Evolutionary conservation across 2,888 invertebrate genomes (phyloP).

Genomic region (Syrphus vitripennis): DNA sequence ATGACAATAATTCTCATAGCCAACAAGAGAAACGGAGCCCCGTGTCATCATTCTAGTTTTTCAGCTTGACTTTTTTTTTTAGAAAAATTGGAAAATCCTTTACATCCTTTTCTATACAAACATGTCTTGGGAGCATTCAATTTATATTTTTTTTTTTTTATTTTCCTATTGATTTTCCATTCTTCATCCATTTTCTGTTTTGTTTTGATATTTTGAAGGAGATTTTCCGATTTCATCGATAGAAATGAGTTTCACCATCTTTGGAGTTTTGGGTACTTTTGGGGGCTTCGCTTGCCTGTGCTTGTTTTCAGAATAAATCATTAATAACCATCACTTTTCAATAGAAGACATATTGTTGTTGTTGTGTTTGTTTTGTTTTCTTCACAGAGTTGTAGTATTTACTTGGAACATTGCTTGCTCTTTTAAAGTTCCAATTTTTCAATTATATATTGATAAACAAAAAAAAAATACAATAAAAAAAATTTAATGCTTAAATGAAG

Average conservation of each 20-base stretch:
- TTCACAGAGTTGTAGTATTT: not conserved
- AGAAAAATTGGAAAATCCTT: constrained; percentile 16
- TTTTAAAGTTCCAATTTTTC: constrained; percentile 4
- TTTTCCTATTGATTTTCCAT: not conserved
- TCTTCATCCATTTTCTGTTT: not conserved
- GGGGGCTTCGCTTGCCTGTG: not conserved
- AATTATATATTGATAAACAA: constrained; percentile 42
- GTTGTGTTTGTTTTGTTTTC: constrained; percentile 17
- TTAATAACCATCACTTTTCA: constrained; percentile 70
- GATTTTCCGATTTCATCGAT: constrained; percentile 56
- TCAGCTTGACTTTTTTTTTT: not conserved
- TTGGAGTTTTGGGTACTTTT: not conserved
- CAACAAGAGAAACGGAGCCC: not conserved
- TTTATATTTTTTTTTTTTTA: constrained; percentile 16
- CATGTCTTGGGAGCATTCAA: constrained; percentile 38
- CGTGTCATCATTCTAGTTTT: constrained; percentile 51
- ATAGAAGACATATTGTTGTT: constrained; percentile 64
- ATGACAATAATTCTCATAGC: constrained; percentile 50
- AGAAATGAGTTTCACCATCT: constrained; percentile 5
- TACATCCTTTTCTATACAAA: not conserved
- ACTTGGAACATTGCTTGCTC: not conserved
- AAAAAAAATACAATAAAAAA: not conserved
- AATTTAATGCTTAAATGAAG: not conserved
- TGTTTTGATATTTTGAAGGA: constrained; percentile 19
- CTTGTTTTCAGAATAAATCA: constrained; percentile 50